Percentiles rank a stretch among this genome's conserved stretches.
Conservation (phyloP, 2,888 invertebrate genomes). For the Stramonita haemastoma region DNA sequence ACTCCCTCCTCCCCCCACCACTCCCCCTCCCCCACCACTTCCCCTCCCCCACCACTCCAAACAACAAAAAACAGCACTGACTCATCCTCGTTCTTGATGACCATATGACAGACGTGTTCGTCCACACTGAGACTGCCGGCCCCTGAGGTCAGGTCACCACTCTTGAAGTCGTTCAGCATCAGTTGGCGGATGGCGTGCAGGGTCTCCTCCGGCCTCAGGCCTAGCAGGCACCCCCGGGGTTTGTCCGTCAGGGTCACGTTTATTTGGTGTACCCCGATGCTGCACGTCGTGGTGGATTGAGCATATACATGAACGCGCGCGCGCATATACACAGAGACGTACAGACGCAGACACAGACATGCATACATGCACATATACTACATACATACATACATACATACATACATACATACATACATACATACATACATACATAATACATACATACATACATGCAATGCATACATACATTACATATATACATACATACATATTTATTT, state of each 20-base stretch:
- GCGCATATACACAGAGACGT: not conserved
- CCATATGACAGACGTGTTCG: constrained; percentile 59
- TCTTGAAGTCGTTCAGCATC: constrained; percentile 60
- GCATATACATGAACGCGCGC: not conserved
- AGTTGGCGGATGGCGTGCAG: constrained; percentile 52
- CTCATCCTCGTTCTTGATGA: constrained; percentile 46
- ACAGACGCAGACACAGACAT: not conserved
- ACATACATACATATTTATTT: too few relatives aligned
- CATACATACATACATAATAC: too few relatives aligned
- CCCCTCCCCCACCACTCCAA: not conserved
- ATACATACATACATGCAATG: too few relatives aligned
- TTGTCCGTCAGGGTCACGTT: constrained; percentile 30
- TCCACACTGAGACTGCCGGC: constrained; percentile 43
- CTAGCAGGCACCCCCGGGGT: constrained; percentile 26
- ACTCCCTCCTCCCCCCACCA: too few relatives aligned
- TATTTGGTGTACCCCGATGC: constrained; percentile 27
- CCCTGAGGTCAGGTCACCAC: constrained; percentile 39
- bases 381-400: too few relatives aligned
- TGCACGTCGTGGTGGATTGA: not conserved
- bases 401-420: constrained; percentile 6
- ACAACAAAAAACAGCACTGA: not conserved
- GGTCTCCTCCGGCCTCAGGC: constrained; percentile 27
- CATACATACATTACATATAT: too few relatives aligned
- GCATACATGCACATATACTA: constrained; percentile 11
- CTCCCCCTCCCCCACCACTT: too few relatives aligned